These are phyloP conservation scores for Manduca sexta DNA, from an alignment of 1,140 invertebrate genomes.

Conservation along the genomic window DNA sequence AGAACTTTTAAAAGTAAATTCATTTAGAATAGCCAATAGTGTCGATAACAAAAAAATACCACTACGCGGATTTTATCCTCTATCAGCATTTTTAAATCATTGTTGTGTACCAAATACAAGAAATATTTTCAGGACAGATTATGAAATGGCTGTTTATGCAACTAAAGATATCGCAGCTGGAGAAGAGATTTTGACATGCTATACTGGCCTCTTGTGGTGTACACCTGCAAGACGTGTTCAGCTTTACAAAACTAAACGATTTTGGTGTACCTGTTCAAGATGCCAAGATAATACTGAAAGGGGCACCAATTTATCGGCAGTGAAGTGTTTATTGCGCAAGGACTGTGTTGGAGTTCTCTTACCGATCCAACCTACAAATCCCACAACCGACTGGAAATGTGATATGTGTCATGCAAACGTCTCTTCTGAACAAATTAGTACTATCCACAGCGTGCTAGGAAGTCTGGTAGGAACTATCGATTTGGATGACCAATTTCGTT, in stretches of 20 bases:
- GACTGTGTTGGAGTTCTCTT: constrained; percentile 58
- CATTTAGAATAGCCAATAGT: constrained; percentile 76
- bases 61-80: constrained; percentile 80
- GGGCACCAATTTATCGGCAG: constrained; percentile 57
- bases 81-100: constrained; percentile 83
- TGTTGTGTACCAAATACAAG: constrained; percentile 83
- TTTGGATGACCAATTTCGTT: constrained; percentile 43
- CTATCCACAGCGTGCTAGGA: constrained; percentile 59
- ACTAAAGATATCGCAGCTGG: constrained; percentile 76
- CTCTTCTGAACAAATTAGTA: constrained; percentile 36
- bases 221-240: constrained; percentile 78
- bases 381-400: constrained; percentile 62
- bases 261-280: constrained; percentile 80
- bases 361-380: constrained; percentile 50
- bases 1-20: constrained; percentile 80
- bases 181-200: constrained; percentile 81
- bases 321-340: constrained; percentile 68
- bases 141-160: constrained; percentile 77
- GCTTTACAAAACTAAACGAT: constrained; percentile 80
- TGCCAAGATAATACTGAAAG: constrained; percentile 79
- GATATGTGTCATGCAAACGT: constrained; percentile 48
- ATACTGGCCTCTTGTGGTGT: constrained; percentile 82
- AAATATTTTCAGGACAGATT: constrained; percentile 75
- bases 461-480: constrained; percentile 55
- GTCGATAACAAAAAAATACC: constrained; percentile 52